These are phyloP conservation scores for Elysia crispata DNA, from an alignment of 2,888 invertebrate species.

Conservation along the genomic window DNA sequence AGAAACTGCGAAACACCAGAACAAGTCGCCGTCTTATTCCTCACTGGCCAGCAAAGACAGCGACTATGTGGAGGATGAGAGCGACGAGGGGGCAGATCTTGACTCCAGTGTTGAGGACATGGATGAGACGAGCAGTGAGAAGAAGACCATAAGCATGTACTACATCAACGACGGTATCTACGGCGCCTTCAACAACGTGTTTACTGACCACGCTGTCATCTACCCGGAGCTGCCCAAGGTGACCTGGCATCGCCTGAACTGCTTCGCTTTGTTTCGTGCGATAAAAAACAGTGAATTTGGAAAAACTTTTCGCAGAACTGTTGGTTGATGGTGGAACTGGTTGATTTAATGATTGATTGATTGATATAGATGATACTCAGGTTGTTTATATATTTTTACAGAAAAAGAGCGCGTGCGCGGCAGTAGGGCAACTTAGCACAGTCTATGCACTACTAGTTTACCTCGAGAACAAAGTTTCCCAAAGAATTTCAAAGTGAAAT, in stretches of 20 bases:
- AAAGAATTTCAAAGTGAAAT: too few relatives aligned
- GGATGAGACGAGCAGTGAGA: background rate
- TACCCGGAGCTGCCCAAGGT: background rate
- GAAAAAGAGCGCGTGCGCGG: too few relatives aligned
- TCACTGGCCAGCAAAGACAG: background rate
- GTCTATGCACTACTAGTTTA: too few relatives aligned
- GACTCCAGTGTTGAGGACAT: background rate
- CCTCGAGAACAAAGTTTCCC: too few relatives aligned
- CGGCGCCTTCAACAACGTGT: slow-evolving; percentile 26
- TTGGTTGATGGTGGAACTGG: too few relatives aligned
- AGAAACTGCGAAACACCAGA: background rate
- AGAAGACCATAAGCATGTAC: slow-evolving; percentile 7
- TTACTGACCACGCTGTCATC: slow-evolving; percentile 12
- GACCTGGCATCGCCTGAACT: background rate
- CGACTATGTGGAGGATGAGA: background rate
- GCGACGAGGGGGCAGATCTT: background rate
- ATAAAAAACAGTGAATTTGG: too few relatives aligned
- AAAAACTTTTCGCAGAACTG: too few relatives aligned
- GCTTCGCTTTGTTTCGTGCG: background rate
- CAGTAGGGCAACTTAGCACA: too few relatives aligned
- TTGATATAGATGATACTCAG: too few relatives aligned
- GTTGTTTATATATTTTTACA: too few relatives aligned
- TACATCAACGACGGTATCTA: slow-evolving; percentile 15
- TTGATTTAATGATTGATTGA: too few relatives aligned
- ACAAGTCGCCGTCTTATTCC: background rate